Conservation (phyloP, 2,797 vertebrate species). For the Acanthornis magna region DNA sequence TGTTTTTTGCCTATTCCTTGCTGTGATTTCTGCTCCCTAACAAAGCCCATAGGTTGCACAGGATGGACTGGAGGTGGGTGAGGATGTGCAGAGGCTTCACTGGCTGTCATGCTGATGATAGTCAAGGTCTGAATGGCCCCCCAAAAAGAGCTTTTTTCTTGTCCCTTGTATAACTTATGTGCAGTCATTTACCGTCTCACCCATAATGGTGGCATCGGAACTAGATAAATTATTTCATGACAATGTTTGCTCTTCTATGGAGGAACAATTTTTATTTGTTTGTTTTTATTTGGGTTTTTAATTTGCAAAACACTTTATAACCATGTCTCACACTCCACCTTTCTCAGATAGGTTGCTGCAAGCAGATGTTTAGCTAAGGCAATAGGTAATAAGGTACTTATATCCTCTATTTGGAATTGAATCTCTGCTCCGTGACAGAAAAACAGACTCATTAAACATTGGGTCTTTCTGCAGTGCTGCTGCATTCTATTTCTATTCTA, state of each 20-base stretch:
- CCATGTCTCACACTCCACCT: neutral
- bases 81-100: neutral
- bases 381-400: neutral
- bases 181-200: neutral
- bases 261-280: neutral
- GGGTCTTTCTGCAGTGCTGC: neutral
- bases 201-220: neutral
- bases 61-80: neutral
- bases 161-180: neutral
- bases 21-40: neutral
- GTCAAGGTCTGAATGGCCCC: neutral
- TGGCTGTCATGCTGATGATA: neutral
- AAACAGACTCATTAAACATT: neutral
- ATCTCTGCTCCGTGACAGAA: neutral
- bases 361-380: neutral
- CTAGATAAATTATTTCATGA: neutral
- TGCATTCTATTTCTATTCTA: neutral
- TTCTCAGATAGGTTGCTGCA: neutral
- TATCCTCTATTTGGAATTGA: neutral
- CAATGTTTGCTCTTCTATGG: neutral
- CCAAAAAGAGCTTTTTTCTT: neutral
- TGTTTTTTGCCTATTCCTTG: neutral
- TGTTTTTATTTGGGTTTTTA: neutral
- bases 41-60: fast-evolving
- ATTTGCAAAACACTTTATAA: neutral